Evolutionary conservation across 2,888 invertebrate genomes (phyloP), one percentile per base, ranked within the genome.

Genomic region (Polyommatus icarus): DNA sequence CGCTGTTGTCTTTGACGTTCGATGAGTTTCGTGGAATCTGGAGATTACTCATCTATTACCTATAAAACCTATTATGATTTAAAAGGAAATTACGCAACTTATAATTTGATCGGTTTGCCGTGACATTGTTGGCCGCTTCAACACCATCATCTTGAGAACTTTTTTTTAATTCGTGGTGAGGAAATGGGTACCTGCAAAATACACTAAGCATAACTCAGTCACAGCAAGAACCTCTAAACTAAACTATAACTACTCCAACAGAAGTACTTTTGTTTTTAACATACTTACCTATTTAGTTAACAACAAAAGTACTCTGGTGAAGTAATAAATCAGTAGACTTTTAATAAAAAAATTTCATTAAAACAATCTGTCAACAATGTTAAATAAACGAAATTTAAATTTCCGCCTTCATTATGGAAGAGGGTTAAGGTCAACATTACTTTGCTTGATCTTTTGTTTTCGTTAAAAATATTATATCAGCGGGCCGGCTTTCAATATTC

Each of bases 21-120:
- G 73, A 50, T 20, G 40, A 72, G 40, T 72, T 72, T 40, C 10
- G 40, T n/a, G 20, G 71, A 40, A 40, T 72, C 40, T 20, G 4
- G 40, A 72, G 72, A 79, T 77, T 76, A 78, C 79, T 79, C 50
- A 78, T 79, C 78, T 76, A 79, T 78, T 79, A 76, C 76, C 46
- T 46, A 12, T 10, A 78, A 54, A 78, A 71, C 57, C 40, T 29
- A 36, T 54, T 76, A 79, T 80, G 79, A 80, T 78, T 24, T 24
- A 24, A 77, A 81, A 82, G 80, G 80, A 81, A 84, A 81, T 82
- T 83, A 83, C 82, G 82, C 82, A 83, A 84, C 79, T 80, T 78
- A 82, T 82, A 80, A 79, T 81, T 80, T 80, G 79, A 79, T 78
- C 73, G 10, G 50, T 24, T 46, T 40, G n/a, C 24, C 20, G 24